These are phyloP conservation scores for Agrypnia vestita DNA, from an alignment of 1,140 invertebrate genomes.

Conservation along the genomic window DNA sequence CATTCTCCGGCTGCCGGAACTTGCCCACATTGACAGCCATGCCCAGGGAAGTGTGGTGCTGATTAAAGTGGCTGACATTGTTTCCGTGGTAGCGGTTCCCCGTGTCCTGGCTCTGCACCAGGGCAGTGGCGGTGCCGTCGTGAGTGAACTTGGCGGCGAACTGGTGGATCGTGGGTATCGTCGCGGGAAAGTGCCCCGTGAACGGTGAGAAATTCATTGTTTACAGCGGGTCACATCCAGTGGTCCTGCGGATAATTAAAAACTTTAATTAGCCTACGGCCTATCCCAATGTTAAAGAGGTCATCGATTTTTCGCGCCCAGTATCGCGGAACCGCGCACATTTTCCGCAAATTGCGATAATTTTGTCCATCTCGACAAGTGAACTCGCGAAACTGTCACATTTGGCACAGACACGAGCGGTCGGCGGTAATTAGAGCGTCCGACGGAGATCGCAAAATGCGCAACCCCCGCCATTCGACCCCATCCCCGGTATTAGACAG, in stretches of 20 bases:
- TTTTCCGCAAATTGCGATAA: slow-evolving; percentile 25
- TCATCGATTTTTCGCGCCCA: slow-evolving; percentile 54
- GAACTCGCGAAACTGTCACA: slow-evolving; percentile 38
- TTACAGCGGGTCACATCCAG: slow-evolving; percentile 58
- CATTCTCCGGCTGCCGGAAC: slow-evolving; percentile 70
- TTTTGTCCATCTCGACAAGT: slow-evolving; percentile 15
- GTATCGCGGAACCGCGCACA: slow-evolving; percentile 30
- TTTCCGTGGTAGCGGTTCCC: slow-evolving; percentile 59
- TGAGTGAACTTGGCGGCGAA: slow-evolving; percentile 74
- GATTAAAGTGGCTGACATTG: slow-evolving; percentile 62
- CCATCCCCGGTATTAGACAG: slow-evolving; percentile 46
- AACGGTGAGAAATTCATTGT: slow-evolving; percentile 80
- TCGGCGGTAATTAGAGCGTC: slow-evolving; percentile 43
- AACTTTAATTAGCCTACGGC: slow-evolving; percentile 53
- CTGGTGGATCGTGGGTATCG: slow-evolving; percentile 78
- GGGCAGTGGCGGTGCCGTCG: slow-evolving; percentile 65
- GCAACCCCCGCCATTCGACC: slow-evolving; percentile 52
- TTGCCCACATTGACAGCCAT: slow-evolving; percentile 69
- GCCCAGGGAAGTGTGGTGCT: slow-evolving; percentile 63
- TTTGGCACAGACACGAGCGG: slow-evolving; percentile 8
- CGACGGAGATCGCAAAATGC: slow-evolving; percentile 52
- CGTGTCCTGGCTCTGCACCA: slow-evolving; percentile 60
- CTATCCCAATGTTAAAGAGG: slow-evolving; percentile 57
- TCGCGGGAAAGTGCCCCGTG: slow-evolving; percentile 77
- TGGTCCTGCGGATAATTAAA: slow-evolving; percentile 51